Percentiles rank a stretch among this genome's conserved stretches.
phyloP scores from a whole-genome alignment of 1,140 invertebrate species.

The Drosophila arawakana region DNA sequence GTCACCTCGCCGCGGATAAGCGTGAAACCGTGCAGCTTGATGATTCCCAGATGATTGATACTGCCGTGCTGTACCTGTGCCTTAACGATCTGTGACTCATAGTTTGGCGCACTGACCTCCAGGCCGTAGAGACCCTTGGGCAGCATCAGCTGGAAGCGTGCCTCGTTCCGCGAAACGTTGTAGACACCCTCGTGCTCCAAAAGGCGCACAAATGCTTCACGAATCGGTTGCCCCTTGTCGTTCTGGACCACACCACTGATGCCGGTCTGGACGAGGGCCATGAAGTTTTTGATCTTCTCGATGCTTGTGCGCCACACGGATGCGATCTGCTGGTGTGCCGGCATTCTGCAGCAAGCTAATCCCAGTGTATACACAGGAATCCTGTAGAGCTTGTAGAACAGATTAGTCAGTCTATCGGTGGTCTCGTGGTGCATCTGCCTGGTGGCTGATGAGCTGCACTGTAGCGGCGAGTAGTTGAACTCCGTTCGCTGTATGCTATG shows the following conservation, averaged over 20 bases:
- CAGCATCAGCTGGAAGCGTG: constrained; percentile 89
- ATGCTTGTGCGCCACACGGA: constrained; percentile 91
- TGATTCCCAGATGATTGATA: constrained; percentile 55
- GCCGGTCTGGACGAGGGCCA: constrained; percentile 86
- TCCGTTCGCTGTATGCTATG: constrained; percentile 70
- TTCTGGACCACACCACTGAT: constrained; percentile 90
- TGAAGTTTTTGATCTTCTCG: constrained; percentile 88
- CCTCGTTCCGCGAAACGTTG: constrained; percentile 88
- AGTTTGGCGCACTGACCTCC: constrained; percentile 86
- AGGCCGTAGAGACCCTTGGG: constrained; percentile 88
- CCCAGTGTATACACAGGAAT: constrained; percentile 87
- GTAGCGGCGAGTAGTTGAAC: constrained; percentile 72
- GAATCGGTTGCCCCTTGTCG: constrained; percentile 87
- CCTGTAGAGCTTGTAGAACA: constrained; percentile 86
- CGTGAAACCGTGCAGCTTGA: constrained; percentile 52
- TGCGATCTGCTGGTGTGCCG: constrained; percentile 87
- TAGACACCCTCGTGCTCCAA: constrained; percentile 86
- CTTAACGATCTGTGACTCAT: constrained; percentile 85
- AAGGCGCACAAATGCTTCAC: constrained; percentile 89
- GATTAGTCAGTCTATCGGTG: constrained; percentile 85
- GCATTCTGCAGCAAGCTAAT: constrained; percentile 92
- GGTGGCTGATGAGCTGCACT: constrained; percentile 62
- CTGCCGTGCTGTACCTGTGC: constrained; percentile 80
- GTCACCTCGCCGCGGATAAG: constrained; percentile 66
- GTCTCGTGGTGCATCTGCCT: constrained; percentile 61